These are phyloP conservation scores for Psammodynastes pulverulentus DNA, from an alignment of 2,113 vertebrate genomes.

Conservation along the genomic window DNA sequence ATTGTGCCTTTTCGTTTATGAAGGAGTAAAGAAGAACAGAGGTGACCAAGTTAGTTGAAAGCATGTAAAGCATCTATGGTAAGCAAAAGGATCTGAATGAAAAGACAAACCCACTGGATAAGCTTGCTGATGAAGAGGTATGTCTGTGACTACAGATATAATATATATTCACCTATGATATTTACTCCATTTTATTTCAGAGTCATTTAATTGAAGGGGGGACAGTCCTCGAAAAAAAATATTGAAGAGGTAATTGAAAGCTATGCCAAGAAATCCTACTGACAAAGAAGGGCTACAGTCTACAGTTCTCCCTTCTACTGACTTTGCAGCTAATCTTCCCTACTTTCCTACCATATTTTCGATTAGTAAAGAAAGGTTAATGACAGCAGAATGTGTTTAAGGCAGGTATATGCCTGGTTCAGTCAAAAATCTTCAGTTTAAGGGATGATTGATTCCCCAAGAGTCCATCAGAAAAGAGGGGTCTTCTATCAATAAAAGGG, in stretches of 20 bases:
- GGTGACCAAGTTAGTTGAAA: background rate
- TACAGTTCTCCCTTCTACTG: background rate
- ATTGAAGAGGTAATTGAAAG: no score
- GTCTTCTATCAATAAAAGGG: background rate
- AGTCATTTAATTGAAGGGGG: no score
- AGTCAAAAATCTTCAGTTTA: background rate
- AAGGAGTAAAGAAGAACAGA: background rate
- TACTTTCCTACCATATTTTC: background rate
- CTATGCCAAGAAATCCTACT: background rate
- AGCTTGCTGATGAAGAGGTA: background rate
- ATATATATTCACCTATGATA: no score
- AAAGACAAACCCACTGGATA: background rate
- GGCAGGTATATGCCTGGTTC: background rate
- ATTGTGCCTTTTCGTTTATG: background rate
- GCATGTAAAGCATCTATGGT: background rate
- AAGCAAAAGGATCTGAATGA: background rate
- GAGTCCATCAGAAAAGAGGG: background rate
- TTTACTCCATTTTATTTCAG: no score
- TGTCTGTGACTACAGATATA: background rate
- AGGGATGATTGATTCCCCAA: background rate
- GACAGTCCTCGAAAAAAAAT: no score
- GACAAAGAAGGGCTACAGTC: background rate
- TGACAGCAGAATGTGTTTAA: background rate
- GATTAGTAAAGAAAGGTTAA: background rate
- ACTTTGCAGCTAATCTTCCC: background rate